Evolutionary conservation across 1,140 invertebrate genomes (phyloP).

Genomic region (Parapsyche elsis): DNA sequence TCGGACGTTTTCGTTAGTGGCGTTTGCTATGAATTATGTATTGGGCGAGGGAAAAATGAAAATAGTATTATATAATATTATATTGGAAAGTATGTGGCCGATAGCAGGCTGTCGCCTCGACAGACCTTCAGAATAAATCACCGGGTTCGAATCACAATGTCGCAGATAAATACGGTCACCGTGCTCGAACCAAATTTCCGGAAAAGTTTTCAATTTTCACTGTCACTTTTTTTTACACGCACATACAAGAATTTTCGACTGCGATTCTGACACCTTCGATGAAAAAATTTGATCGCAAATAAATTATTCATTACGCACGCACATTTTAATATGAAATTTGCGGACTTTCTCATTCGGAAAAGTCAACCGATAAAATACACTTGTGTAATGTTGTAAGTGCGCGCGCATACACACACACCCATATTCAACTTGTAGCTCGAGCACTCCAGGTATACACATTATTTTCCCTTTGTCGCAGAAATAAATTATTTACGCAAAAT

Average conservation of each 20-base stretch:
- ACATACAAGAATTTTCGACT: too few relatives aligned
- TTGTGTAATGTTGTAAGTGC: too few relatives aligned
- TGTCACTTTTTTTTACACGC: too few relatives aligned
- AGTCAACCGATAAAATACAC: too few relatives aligned
- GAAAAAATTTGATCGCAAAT: too few relatives aligned
- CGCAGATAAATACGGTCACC: slow-evolving; percentile 1
- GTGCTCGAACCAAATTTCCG: background rate
- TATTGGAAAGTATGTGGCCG: background rate
- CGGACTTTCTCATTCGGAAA: too few relatives aligned
- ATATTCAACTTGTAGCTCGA: too few relatives aligned
- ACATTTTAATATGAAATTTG: too few relatives aligned
- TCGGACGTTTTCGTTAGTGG: background rate
- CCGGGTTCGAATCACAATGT: background rate
- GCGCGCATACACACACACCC: too few relatives aligned
- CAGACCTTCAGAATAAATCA: slow-evolving; percentile 9
- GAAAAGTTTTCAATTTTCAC: background rate
- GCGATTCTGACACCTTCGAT: too few relatives aligned
- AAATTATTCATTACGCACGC: too few relatives aligned
- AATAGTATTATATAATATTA: background rate
- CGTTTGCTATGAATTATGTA: slow-evolving; percentile 17
- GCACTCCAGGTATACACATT: too few relatives aligned
- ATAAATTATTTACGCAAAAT: slow-evolving; percentile 4
- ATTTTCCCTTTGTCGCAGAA: background rate
- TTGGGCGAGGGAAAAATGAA: background rate
- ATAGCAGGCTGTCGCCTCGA: background rate